A percentile compares a stretch with the other conserved stretches of the same genome.
Conservation (phyloP, 2,113 vertebrate species). For the Apaloderma vittatum region DNA sequence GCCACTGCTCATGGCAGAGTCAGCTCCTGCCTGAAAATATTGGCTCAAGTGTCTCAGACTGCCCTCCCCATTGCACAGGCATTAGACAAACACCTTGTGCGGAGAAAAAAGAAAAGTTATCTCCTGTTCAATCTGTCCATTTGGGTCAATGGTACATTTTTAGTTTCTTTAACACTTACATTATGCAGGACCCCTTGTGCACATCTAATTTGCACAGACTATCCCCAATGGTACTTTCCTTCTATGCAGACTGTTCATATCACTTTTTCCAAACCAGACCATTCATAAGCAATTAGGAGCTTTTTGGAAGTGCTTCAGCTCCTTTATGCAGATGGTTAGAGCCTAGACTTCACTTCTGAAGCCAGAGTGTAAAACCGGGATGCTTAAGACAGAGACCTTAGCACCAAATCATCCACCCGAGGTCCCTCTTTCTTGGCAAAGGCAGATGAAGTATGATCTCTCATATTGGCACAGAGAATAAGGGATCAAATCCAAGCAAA, state of each 20-base stretch:
- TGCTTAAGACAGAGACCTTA: neutral
- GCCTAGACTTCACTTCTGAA: neutral
- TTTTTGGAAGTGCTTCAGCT: neutral
- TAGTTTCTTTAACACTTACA: neutral
- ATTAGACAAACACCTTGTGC: neutral
- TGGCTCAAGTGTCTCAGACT: neutral
- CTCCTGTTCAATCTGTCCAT: neutral
- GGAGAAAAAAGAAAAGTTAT: neutral
- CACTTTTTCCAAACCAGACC: neutral
- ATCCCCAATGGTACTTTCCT: neutral
- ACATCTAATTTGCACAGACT: neutral
- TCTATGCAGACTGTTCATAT: neutral
- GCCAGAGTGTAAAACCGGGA: neutral
- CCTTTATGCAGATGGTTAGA: neutral
- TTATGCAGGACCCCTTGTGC: neutral
- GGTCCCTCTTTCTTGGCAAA: neutral
- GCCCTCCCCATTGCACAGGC: neutral
- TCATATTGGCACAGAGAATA: neutral
- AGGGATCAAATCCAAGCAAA: neutral
- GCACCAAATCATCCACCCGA: neutral
- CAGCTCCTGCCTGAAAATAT: neutral
- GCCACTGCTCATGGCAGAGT: neutral
- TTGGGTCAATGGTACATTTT: neutral
- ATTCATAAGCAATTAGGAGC: neutral
- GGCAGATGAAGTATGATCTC: neutral